Evolutionary conservation across 35 echinoderm and acorn worm genomes (phyloP), one percentile per base, ranked within the genome.

Genomic region (Patiria miniata): DNA sequence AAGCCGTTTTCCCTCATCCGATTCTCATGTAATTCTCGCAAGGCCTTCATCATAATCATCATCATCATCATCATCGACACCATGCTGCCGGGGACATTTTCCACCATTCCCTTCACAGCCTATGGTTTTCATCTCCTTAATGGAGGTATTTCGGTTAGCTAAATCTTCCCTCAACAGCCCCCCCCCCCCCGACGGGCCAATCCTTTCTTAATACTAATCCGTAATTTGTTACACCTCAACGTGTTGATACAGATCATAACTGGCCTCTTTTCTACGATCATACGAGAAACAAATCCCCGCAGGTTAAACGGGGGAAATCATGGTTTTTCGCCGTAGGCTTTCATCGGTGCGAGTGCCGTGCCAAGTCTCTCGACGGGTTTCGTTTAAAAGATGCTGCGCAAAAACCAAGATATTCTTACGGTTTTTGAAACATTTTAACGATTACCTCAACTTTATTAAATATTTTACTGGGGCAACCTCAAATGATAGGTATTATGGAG

Each of bases 1-100:
- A 39, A 57, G 65, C 15, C 34, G 65, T 73, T 73, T 73, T 28
- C 65, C 42, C 58, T 37, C 79, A 81, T 81, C 26, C 32, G 79
- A n/a, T 37, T 40, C 36, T 30, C 77, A 78, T 36, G 36, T 18
- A 38, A 29, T 38, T 40, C 77, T 37, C 76, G 33, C 76, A 4
- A 34, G 33, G 33, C 76, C 21, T 16, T 39, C 76, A 30, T 39
- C 76, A 1, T 18, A 17, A 78, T 8, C 26, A 78, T 39, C 76
- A 30, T 39, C 76, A 78, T 14, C 76, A 78, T 8, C 76, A 36
- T 39, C 4, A 37, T 39, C 76, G 5, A 16, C 76, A 78, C 19
- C 10, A 78, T 16, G 0, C 34, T 10, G 17, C 10, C 10, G 2
- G 14, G 33, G 16, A 37, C 76, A n/a, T 73, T 23, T 30, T 30